phyloP scores from a whole-genome alignment of 2,113 vertebrate species.

The Tachysurus vachellii region DNA sequence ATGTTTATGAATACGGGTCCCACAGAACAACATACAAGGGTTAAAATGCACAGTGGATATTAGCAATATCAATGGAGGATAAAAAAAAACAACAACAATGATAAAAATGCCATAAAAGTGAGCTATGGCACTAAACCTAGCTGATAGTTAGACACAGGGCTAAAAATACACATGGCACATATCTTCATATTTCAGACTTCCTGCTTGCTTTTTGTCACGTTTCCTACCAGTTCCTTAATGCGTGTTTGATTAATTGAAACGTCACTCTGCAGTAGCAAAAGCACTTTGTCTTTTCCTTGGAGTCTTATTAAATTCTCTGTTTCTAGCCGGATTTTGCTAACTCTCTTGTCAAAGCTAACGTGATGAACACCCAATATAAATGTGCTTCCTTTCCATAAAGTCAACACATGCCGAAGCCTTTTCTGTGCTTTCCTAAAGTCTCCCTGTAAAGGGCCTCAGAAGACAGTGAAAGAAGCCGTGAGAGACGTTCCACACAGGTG shows the following conservation, averaged over 20 bases:
- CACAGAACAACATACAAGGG: no score
- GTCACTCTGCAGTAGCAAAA: constrained; percentile 54
- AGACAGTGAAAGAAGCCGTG: not conserved
- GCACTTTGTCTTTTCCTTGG: constrained; percentile 50
- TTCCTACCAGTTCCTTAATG: constrained; percentile 36
- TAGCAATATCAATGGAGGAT: constrained; percentile 22
- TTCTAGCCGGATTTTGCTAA: constrained; percentile 33
- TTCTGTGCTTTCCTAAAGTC: constrained; percentile 4
- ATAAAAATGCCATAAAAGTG: constrained; percentile 37
- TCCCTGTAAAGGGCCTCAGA: not conserved
- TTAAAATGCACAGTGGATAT: constrained; percentile 7
- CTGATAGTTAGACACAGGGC: constrained; percentile 12
- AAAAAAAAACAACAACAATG: not conserved
- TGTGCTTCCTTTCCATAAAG: constrained; percentile 55
- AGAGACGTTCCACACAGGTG: not conserved
- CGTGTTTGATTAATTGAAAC: constrained; percentile 59
- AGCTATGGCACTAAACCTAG: constrained; percentile 23
- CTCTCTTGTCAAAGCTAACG: constrained; percentile 52
- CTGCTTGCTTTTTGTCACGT: constrained; percentile 8
- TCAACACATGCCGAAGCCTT: constrained; percentile 30
- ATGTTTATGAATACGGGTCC: no score
- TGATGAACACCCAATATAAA: constrained; percentile 57
- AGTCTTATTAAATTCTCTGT: constrained; percentile 59
- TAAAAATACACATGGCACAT: constrained; percentile 42
- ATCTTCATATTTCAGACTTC: constrained; percentile 57